These are phyloP conservation scores for Stegastes partitus DNA, from an alignment of 2,113 vertebrate species.

Conservation along the genomic window DNA sequence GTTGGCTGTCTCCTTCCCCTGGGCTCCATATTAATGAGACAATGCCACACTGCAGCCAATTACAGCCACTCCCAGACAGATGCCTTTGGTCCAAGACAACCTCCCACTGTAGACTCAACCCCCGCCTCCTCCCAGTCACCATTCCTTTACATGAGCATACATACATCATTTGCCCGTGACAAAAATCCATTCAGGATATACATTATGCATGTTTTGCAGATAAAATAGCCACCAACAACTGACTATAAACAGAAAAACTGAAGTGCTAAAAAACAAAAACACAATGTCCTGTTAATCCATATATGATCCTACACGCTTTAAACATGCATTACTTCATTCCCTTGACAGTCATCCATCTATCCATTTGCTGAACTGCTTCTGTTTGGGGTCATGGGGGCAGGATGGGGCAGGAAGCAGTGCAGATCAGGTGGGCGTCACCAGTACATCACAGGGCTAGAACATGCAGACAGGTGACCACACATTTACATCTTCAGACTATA, in stretches of 20 bases:
- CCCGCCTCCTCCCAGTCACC: conserved; percentile 37
- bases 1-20: conserved; percentile 83
- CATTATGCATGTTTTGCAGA: conserved; percentile 39
- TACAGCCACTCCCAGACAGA: conserved; percentile 84
- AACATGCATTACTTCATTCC: conserved; percentile 27
- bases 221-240: conserved; percentile 8
- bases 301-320: background rate
- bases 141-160: conserved; percentile 56
- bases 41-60: conserved; percentile 82
- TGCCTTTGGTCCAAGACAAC: conserved; percentile 81
- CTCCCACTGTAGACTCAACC: conserved; percentile 60
- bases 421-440: background rate
- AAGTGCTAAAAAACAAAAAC: background rate
- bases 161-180: conserved; percentile 60
- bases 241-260: background rate
- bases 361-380: conserved; percentile 1
- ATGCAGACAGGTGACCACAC: no score
- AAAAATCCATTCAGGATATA: conserved; percentile 59
- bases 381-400: background rate
- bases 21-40: conserved; percentile 86
- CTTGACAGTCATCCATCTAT: conserved; percentile 23
- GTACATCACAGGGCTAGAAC: background rate
- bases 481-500: background rate
- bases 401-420: background rate
- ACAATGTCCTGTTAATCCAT: background rate